A percentile compares a stretch with the other conserved stretches of the same genome.
These are phyloP conservation scores for Malacoraja senta DNA, from an alignment of 2,797 vertebrate species.

Conservation along the genomic window DNA sequence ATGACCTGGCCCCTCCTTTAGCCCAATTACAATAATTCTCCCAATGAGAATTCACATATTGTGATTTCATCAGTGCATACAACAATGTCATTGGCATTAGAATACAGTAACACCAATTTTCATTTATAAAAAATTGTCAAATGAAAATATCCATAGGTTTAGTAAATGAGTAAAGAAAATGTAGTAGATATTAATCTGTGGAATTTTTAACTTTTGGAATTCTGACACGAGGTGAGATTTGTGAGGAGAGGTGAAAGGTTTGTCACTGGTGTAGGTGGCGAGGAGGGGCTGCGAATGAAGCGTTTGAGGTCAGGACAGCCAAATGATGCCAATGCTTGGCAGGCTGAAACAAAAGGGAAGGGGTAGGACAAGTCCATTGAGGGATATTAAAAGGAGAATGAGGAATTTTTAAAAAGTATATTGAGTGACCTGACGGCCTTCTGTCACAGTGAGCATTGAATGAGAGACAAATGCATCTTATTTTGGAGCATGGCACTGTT, in stretches of 20 bases:
- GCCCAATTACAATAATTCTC: too few species aligned
- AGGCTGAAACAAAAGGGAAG: not conserved
- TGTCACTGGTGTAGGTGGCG: too few species aligned
- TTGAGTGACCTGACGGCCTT: not conserved
- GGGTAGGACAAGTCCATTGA: not conserved
- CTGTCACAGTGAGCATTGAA: not conserved
- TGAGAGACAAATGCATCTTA: not conserved
- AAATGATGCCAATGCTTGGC: not conserved
- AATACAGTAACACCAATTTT: not conserved
- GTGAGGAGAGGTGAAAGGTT: not conserved
- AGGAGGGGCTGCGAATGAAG: not conserved
- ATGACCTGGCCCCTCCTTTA: too few species aligned
- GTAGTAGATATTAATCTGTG: not conserved
- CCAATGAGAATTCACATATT: not conserved
- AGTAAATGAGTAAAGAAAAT: not conserved
- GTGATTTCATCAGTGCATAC: not conserved
- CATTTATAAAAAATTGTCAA: not conserved
- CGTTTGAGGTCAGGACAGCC: not conserved
- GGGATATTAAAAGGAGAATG: not conserved
- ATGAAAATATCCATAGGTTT: not conserved
- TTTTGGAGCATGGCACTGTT: not conserved
- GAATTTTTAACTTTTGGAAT: not conserved
- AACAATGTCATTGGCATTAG: not conserved
- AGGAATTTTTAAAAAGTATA: not conserved
- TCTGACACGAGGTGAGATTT: not conserved